Base-by-base conservation (phyloP, 1,140 invertebrate genomes). In the Nasonia vitripennis region DNA sequence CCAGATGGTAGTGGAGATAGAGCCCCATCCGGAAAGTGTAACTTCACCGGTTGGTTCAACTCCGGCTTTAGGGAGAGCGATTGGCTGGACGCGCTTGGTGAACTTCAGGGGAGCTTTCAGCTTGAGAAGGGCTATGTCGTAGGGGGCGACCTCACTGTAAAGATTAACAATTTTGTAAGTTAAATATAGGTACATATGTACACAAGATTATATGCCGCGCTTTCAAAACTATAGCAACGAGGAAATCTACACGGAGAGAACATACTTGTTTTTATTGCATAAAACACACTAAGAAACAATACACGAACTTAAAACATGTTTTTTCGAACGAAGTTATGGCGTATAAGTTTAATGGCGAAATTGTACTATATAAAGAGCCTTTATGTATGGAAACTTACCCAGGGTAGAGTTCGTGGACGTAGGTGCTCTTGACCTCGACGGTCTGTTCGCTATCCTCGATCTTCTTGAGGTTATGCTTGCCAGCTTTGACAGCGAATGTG, bases 111-210 rank as follows among this genome's bases (percentile, higher is more conserved):
- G 92, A 41, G 89, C 91, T 27, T 91, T 91, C 9, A 96, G 89
- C 80, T 92, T 93, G 23, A 96, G 90, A 2, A 96, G 75, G 27
- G 95, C 95, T 81, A 96, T 94, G 87, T 97, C 96, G 86, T 95
- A 94, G 31, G 94, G 93, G 27, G 89, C 94, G 5, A 95, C 94
- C 75, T 91, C 91, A 31, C 80, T 0, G 78, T 12, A 48, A 86
- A 7, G 86, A 5, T 88, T 80, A 45, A 45, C 0, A 45, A 45
- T 45, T 45, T 45, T 45, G 9, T 2, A 37, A 37, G 34, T 37
- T 37, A 37, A 37, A 37, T 37, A 37, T 37, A 37, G 27, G 27
- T 27, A 27, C 27, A 27, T 6, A 37, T 37, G 34, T 37, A 37
- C 34, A 37, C 4, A 37, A 37, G 34, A 37, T 37, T 37, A 3